Evolutionary conservation across 1,140 invertebrate species (phyloP).

Genomic region (Amphibalanus amphitrite): DNA sequence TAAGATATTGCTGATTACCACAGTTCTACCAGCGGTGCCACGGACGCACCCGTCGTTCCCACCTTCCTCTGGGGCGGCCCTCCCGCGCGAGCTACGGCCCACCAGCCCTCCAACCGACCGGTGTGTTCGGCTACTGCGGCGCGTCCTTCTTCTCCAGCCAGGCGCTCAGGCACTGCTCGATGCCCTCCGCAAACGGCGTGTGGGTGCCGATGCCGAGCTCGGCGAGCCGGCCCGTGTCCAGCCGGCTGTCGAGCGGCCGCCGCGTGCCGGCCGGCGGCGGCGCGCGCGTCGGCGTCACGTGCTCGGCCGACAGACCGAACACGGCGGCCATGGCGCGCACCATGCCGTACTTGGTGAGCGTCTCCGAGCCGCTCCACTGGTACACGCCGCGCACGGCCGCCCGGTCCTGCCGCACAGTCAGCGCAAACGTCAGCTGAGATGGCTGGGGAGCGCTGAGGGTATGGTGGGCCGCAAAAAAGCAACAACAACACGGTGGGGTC

Average conservation of each 20-base stretch:
- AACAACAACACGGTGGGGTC: too few relatives aligned
- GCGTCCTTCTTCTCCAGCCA: slow-evolving; percentile 9
- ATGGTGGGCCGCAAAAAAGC: too few relatives aligned
- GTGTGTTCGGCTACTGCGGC: too few relatives aligned
- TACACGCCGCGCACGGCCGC: slow-evolving; percentile 25
- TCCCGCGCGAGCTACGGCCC: too few relatives aligned
- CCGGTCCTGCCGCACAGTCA: slow-evolving; percentile 7
- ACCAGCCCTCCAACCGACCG: too few relatives aligned
- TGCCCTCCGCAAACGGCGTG: slow-evolving; percentile 28
- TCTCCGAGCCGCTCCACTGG: slow-evolving; percentile 35
- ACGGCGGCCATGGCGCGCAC: slow-evolving; percentile 29
- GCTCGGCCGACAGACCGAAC: slow-evolving; percentile 27
- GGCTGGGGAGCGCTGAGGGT: too few relatives aligned
- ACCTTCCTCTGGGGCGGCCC: too few relatives aligned
- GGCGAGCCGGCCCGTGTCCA: slow-evolving; percentile 28
- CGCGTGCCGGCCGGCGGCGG: slow-evolving; percentile 21
- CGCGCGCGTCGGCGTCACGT: slow-evolving; percentile 25
- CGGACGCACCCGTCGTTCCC: too few relatives aligned
- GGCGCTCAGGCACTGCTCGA: slow-evolving; percentile 19
- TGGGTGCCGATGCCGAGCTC: slow-evolving; percentile 25
- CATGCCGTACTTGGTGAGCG: slow-evolving; percentile 39
- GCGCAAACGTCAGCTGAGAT: too few relatives aligned
- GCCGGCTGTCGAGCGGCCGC: slow-evolving; percentile 30
- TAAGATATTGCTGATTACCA: too few relatives aligned
- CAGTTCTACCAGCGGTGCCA: too few relatives aligned